Evolutionary conservation across 2,797 vertebrate species (phyloP).

Genomic region (Microhierax caerulescens): DNA sequence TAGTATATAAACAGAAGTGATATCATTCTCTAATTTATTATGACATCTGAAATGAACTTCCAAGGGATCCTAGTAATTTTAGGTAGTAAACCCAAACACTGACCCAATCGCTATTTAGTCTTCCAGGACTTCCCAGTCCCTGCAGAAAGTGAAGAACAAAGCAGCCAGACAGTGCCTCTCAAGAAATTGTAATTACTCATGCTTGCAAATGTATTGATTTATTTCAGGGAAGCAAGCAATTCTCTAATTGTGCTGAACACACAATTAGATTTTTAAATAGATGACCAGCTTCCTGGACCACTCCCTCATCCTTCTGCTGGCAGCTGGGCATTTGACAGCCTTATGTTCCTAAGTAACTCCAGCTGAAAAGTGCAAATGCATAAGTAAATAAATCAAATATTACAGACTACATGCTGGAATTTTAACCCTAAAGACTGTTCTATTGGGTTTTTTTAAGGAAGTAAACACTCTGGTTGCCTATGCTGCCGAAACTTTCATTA

Average conservation of each 20-base stretch:
- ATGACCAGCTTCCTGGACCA: neutral
- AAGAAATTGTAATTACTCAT: slow-evolving; percentile 27
- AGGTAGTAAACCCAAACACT: neutral
- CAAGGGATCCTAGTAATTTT: neutral
- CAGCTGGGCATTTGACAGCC: neutral
- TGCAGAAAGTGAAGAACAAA: slow-evolving; percentile 24
- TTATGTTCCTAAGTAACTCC: neutral
- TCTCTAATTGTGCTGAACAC: neutral
- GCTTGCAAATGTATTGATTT: slow-evolving; percentile 2
- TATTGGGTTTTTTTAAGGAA: neutral
- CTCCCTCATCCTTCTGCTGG: neutral
- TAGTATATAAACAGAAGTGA: neutral
- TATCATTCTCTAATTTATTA: neutral
- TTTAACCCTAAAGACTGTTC: neutral
- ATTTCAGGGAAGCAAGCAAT: slow-evolving; percentile 12
- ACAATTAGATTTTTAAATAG: neutral
- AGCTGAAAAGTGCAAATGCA: neutral
- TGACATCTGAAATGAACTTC: neutral
- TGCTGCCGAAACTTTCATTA: neutral
- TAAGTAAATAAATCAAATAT: neutral
- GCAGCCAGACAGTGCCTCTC: neutral
- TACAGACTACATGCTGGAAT: neutral
- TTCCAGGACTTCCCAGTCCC: neutral
- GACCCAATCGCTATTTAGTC: neutral
- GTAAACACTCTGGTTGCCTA: neutral